Conservation (phyloP, 2,888 invertebrate species). For the Ceramica pisi region DNA sequence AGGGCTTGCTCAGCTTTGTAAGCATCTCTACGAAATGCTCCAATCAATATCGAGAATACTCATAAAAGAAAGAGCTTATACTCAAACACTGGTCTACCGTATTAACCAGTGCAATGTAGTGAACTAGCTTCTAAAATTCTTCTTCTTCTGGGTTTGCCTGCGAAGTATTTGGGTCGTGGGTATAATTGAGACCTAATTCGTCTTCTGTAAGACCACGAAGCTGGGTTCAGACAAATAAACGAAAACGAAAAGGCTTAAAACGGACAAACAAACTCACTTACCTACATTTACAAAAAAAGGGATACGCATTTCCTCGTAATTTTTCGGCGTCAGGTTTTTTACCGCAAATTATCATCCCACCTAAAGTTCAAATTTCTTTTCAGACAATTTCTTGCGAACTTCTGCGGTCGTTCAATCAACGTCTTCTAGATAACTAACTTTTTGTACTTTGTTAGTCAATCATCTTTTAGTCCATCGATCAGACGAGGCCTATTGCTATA, state of each 20-base stretch:
- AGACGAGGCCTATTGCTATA: slow-evolving; percentile 26
- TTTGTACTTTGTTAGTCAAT: slow-evolving; percentile 57
- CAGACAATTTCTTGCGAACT: slow-evolving; percentile 52
- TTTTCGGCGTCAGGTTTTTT: slow-evolving; percentile 40
- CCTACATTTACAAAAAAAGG: slow-evolving; percentile 21
- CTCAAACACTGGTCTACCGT: neutral
- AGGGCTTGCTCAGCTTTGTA: slow-evolving; percentile 16
- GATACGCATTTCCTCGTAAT: slow-evolving; percentile 33
- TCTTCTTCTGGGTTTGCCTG: too few species aligned
- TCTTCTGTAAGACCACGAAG: neutral
- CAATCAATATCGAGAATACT: slow-evolving; percentile 22
- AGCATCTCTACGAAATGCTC: slow-evolving; percentile 14
- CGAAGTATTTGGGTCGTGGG: neutral
- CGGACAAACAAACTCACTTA: slow-evolving; percentile 6
- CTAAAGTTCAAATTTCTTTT: slow-evolving; percentile 61
- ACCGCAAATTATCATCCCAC: slow-evolving; percentile 54
- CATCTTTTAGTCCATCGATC: slow-evolving; percentile 55
- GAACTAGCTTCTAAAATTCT: neutral
- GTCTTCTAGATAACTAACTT: slow-evolving; percentile 60
- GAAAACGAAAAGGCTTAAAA: slow-evolving; percentile 1
- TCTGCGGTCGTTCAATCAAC: slow-evolving; percentile 61
- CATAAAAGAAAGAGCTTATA: slow-evolving; percentile 24
- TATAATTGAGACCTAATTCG: neutral
- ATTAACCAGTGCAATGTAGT: slow-evolving; percentile 11
- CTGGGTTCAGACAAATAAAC: neutral